A percentile compares a stretch with the other conserved stretches of the same genome.
phyloP scores from a whole-genome alignment of 2,888 invertebrate genomes.

The Ceriagrion tenellum region DNA sequence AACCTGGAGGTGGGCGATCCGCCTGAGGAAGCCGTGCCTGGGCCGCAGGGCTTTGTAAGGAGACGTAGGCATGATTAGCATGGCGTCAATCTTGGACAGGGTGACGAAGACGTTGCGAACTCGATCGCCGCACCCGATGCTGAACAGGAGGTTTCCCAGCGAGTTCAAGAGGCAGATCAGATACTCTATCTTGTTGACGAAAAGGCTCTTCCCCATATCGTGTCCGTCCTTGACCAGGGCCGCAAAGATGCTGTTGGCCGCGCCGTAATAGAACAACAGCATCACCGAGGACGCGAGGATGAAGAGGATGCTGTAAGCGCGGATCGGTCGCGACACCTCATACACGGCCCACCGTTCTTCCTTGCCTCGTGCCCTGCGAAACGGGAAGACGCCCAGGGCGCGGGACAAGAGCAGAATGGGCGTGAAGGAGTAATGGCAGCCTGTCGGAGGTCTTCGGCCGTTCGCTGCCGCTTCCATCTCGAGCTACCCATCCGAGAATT shows the following conservation, averaged over 20 bases:
- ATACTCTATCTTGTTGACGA: not conserved
- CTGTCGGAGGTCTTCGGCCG: not conserved
- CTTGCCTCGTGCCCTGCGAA: too few species aligned
- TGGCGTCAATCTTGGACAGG: not conserved
- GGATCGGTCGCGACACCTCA: not conserved
- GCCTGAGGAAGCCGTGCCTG: not conserved
- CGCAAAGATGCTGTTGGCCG: not conserved
- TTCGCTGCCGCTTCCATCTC: too few species aligned
- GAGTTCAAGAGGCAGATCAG: not conserved
- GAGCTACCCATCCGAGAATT: too few species aligned
- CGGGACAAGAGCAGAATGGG: not conserved
- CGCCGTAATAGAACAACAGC: not conserved
- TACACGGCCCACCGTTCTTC: not conserved
- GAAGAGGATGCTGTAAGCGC: not conserved
- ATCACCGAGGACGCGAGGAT: not conserved
- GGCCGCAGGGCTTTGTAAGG: too few species aligned
- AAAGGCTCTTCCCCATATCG: not conserved
- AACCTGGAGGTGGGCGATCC: not conserved
- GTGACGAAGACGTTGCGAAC: not conserved
- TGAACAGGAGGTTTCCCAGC: not conserved
- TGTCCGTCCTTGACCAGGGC: not conserved
- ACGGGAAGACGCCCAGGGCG: not conserved
- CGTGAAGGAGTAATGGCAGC: not conserved
- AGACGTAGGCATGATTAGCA: not conserved
- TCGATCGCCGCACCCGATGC: not conserved